Evolutionary conservation across 2,888 invertebrate species (phyloP), one percentile per base, ranked within the genome.

Genomic region (Cepaea hortensis): DNA sequence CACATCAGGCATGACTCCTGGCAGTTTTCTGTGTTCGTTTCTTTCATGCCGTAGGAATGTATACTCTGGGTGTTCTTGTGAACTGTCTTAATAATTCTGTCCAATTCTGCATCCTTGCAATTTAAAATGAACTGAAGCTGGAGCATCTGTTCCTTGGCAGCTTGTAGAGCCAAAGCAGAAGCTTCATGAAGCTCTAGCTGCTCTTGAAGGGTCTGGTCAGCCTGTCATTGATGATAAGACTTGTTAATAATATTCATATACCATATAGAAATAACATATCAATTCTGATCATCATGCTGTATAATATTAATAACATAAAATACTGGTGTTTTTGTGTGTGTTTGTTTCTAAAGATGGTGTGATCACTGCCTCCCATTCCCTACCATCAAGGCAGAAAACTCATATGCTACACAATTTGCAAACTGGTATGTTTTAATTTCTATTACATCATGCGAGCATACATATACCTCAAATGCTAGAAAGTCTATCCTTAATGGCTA

Each of bases 121-220:
- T 80, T 88, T 55, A 93, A 88, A 70, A 89, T 90, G 70, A 90
- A 88, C 87, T 93, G 93, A 48, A 94, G 91, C 55, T 89, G 88
- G 20, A 92, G 87, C 50, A 94, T 92, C 89, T 94, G 93, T 61
- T 89, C 89, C 88, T 92, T 93, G 20, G 94, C 94, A 68, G 91
- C 91, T 73, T 91, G 89, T n/a, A 94, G 88, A 11, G 93, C 92
- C 80, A 91, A 88, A 6, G 91, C 88, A 5, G 93, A 92, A 46
- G 90, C 75, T 35, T 87, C 88, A 82, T 92, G 92, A 85, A 91
- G 92, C 4, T 90, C 89, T 55, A 89, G 87, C 87, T 93, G 93
- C 46, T 89, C 88, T 79, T 91, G 89, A 73, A 94, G 87, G 70
- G 91, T 90, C 75, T 92, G 90, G 20, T 91, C 91, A 87, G 93